phyloP scores from a whole-genome alignment of 1,140 invertebrate genomes.

The Zaprionus kolodkinae region DNA sequence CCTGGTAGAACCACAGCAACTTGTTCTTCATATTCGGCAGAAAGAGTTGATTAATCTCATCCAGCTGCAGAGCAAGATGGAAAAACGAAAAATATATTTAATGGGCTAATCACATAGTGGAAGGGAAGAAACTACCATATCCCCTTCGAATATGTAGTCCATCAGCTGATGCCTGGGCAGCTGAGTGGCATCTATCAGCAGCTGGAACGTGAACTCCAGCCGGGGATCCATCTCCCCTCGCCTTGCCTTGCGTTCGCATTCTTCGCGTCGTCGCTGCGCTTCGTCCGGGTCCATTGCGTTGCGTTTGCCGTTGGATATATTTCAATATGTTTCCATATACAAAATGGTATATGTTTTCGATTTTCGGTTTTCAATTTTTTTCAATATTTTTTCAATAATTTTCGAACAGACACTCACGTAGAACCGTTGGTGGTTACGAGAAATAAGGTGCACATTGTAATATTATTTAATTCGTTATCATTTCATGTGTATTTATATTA shows the following conservation, averaged over 20 bases:
- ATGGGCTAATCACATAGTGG: neutral
- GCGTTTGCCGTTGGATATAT: slow-evolving; percentile 25
- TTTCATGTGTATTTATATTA: slow-evolving; percentile 17
- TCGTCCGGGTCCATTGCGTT: slow-evolving; percentile 76
- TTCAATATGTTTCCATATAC: slow-evolving; percentile 31
- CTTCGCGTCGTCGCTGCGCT: slow-evolving; percentile 91
- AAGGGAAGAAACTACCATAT: slow-evolving; percentile 87
- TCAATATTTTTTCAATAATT: no score
- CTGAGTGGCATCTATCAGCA: slow-evolving; percentile 92
- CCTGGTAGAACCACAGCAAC: slow-evolving; percentile 96
- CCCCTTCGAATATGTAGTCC: slow-evolving; percentile 94
- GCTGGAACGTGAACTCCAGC: slow-evolving; percentile 94
- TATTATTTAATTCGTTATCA: slow-evolving; percentile 25
- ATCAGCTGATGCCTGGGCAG: slow-evolving; percentile 92
- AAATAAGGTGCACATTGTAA: slow-evolving; percentile 40
- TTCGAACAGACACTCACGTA: slow-evolving; percentile 9
- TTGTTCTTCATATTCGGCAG: slow-evolving; percentile 93
- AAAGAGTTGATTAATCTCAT: slow-evolving; percentile 95
- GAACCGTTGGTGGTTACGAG: slow-evolving; percentile 40
- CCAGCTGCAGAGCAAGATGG: slow-evolving; percentile 86
- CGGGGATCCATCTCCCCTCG: slow-evolving; percentile 95
- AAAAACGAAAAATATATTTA: neutral
- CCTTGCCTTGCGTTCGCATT: slow-evolving; percentile 94
- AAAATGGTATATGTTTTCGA: slow-evolving; percentile 22
- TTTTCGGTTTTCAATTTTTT: slow-evolving; percentile 13